Base-by-base conservation (phyloP, 2,797 vertebrate genomes). In the Adelosebastes latens region DNA sequence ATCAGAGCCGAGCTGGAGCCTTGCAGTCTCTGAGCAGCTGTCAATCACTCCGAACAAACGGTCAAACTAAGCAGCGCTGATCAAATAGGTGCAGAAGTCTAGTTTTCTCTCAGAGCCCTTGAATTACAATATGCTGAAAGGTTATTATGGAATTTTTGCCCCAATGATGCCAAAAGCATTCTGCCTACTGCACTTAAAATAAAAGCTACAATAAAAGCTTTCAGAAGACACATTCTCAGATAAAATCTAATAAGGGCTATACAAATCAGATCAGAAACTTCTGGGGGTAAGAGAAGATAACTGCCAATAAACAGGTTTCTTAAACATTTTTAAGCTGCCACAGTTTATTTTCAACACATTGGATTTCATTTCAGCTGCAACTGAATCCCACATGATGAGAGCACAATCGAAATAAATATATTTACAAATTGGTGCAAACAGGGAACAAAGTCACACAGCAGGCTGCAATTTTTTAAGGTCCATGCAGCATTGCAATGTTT, bases 401-500 rank as follows among this genome's bases (percentile, higher is more conserved):
- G 5, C 36, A 68, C 68, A 79, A 8, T 0, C 80, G 1, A 72
- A 80, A 62, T 56, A 24, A 61, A 82, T 75, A 71, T 42, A 34
- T 81, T 75, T 59, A 73, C 62, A 65, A 66, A 66, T 25, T 22
- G 14, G 90, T 93, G 42, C 91, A 87, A 93, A 96, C 89, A 90
- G 89, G 89, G 95, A 93, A 95, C 92, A 95, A 92, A 94, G 89
- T 69, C 24, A 49, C 34, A 56, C 75, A 80, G 62, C 9, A n/a
- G 27, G 56, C 66, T 68, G n/a, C 39, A 56, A 9, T 46, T n/a
- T 0, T 49, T 12, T 52, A 63, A 6, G 36, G 36, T 39, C 36
- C 13, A 13, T 34, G 16, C 56, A 75, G 13, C 36, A 31, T 9
- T 20, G 5, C 8, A 49, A n/a, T 56, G 27, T 65, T 72, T 32